These are phyloP conservation scores for Acleris sparsana DNA, from an alignment of 2,888 invertebrate species.

Conservation along the genomic window DNA sequence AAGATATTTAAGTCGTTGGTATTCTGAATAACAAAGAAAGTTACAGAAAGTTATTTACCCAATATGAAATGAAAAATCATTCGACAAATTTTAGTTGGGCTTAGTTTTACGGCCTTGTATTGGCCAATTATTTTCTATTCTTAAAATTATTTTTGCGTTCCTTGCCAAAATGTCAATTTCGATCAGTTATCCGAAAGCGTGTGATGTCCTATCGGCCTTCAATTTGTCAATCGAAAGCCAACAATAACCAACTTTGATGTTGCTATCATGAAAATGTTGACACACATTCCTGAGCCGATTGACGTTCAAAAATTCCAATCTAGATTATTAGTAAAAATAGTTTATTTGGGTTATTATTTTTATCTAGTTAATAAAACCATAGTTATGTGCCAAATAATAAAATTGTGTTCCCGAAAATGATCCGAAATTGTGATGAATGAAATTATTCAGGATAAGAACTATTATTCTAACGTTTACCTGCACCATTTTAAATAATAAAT, in stretches of 20 bases:
- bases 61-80: too few species aligned
- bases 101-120: too few species aligned
- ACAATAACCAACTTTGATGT: slow-evolving; percentile 35
- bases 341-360: too few species aligned
- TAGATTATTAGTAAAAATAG: too few species aligned
- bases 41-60: too few species aligned
- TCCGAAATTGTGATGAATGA: neutral
- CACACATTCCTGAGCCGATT: slow-evolving; percentile 19
- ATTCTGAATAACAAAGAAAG: too few species aligned
- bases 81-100: too few species aligned
- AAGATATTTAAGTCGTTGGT: neutral
- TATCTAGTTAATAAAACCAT: neutral
- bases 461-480: too few species aligned
- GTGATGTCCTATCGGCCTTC: slow-evolving; percentile 21
- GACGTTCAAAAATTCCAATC: slow-evolving; percentile 12
- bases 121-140: neutral
- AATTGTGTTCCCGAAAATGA: slow-evolving; percentile 3
- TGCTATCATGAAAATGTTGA: slow-evolving; percentile 31
- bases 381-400: slow-evolving; percentile 9
- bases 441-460: too few species aligned
- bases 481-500: too few species aligned
- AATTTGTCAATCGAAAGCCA: slow-evolving; percentile 29
- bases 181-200: slow-evolving; percentile 19
- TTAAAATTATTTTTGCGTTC: neutral
- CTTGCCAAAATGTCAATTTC: slow-evolving; percentile 34